These are phyloP conservation scores for Drosophila planitibia DNA, from an alignment of 2,888 invertebrate species.

Conservation along the genomic window DNA sequence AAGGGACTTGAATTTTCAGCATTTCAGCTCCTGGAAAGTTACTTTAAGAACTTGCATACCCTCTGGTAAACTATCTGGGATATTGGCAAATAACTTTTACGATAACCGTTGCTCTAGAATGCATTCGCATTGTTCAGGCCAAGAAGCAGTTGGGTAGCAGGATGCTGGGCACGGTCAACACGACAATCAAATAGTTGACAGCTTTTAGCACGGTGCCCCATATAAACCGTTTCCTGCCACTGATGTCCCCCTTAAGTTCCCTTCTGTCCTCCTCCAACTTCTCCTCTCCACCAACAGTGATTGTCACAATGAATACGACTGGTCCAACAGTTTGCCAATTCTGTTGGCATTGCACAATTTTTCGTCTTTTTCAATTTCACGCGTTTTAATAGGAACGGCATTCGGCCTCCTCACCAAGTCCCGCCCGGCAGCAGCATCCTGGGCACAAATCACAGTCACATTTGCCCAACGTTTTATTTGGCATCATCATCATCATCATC, in stretches of 20 bases:
- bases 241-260: background rate
- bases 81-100: conserved; percentile 3
- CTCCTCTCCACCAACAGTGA: background rate
- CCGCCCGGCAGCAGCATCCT: conserved; percentile 18
- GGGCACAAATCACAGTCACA: conserved; percentile 48
- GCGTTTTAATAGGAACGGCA: conserved; percentile 64
- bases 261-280: background rate
- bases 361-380: conserved; percentile 75
- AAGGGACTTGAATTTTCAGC: background rate
- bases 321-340: conserved; percentile 60
- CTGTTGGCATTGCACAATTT: conserved; percentile 72
- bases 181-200: conserved; percentile 57
- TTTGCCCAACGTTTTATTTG: conserved; percentile 63
- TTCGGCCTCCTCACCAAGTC: background rate
- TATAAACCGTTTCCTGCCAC: conserved; percentile 44
- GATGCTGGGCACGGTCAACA: conserved; percentile 27
- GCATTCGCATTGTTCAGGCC: conserved; percentile 2
- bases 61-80: background rate
- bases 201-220: conserved; percentile 50
- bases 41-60: background rate
- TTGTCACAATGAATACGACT: conserved; percentile 39
- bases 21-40: background rate
- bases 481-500: conserved; percentile 12
- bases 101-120: conserved; percentile 9
- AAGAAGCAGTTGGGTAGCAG: conserved; percentile 25